Percentiles rank a stretch among this genome's conserved stretches.
Conservation (phyloP, 2,888 invertebrate genomes). For the Lithophane semibrunnea region DNA sequence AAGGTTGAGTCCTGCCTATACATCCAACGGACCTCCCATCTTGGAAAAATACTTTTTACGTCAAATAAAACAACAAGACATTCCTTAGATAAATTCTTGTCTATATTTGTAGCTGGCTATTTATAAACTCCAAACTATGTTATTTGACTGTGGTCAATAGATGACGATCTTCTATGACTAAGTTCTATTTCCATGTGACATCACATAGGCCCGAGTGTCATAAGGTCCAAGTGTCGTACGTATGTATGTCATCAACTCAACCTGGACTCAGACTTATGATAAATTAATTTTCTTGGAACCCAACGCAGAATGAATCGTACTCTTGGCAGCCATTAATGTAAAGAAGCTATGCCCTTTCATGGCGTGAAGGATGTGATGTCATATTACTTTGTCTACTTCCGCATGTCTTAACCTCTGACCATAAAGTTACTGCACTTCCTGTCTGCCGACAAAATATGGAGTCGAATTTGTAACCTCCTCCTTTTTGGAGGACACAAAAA, state of each 20-base stretch:
- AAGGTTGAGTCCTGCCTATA: neutral
- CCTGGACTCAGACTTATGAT: conserved; percentile 37
- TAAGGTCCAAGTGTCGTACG: conserved; percentile 36
- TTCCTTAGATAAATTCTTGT: conserved; percentile 12
- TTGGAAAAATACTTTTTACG: neutral
- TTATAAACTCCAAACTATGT: conserved; percentile 13
- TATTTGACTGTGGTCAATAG: conserved; percentile 21
- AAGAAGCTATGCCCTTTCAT: conserved; percentile 43
- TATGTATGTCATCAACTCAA: conserved; percentile 23
- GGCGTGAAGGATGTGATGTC: conserved; percentile 42
- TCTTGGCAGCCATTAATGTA: conserved; percentile 23
- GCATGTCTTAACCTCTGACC: conserved; percentile 45
- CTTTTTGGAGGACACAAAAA: neutral
- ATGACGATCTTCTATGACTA: conserved; percentile 55
- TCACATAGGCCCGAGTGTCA: conserved; percentile 35
- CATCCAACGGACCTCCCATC: neutral
- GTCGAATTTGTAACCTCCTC: neutral
- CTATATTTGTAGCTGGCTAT: conserved; percentile 40
- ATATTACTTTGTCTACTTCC: conserved; percentile 43
- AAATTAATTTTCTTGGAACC: conserved; percentile 59
- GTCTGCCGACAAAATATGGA: neutral
- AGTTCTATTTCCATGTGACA: conserved; percentile 44
- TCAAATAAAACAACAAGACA: conserved; percentile 9
- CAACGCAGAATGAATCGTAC: conserved; percentile 40
- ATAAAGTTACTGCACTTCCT: conserved; percentile 46